Base-by-base conservation (phyloP, 2,888 invertebrate species). In the Baccha elongata region DNA sequence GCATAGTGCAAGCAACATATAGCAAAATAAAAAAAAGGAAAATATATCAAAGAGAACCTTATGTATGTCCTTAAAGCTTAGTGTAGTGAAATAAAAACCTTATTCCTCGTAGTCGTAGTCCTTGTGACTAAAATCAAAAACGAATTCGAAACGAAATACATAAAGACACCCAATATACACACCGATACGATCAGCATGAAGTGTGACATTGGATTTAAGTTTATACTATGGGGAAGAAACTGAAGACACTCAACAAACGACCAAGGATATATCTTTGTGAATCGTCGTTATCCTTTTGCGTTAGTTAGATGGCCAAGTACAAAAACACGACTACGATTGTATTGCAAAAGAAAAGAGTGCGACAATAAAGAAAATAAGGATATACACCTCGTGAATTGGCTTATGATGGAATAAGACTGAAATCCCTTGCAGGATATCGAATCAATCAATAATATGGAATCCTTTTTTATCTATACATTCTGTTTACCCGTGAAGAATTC, bases 151-250 rank as follows among this genome's bases (percentile, higher is more conserved):
- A 58, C 62, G 55, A 65, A 46, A 64, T 64, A 64, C 46, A 48
- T 0, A 17, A 3, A 32, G 17, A 60, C 42, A 53, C 50, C 60
- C 64, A 69, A 72, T 48, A 64, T 60, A 48, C 65, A 35, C 64
- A 46, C 17, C 62, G 76, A 83, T 83, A 83, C 35, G 76, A 83
- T 76, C 81, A 83, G 62, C 72, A 76, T 76, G 75, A 76, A 76
- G 81, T 83, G 81, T 83, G 72, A 72, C 81, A 76, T 68, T 42
- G 15, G 40, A 64, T 73, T 58, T 13, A 67, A 55, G 67, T 42
- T 15, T 58, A 19, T 13, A 35, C 35, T 53, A 29, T 21, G 40
- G 40, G 37, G n/a, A n/a, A n/a, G n/a, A n/a, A n/a, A 62, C 29
- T 1, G 58, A 81, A 71, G 75, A 75, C 65, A 67, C 62, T 50